A percentile compares a stretch with the other conserved stretches of the same genome.
Evolutionary conservation across 2,797 vertebrate species (phyloP).

Genomic region (Melanotaenia boesemani): DNA sequence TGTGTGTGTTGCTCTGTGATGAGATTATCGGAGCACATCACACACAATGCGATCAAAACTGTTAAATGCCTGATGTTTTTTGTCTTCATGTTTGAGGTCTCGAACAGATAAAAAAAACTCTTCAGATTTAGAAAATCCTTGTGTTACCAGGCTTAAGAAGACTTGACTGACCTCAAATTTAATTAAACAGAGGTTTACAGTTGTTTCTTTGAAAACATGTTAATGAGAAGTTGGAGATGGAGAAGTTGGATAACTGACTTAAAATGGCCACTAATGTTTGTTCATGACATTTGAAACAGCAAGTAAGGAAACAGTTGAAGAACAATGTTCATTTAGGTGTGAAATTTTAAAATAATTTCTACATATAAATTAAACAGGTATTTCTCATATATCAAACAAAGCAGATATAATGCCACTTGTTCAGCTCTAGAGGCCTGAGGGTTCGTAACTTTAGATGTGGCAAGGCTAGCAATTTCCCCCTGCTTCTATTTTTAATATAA

Average conservation of each 20-base stretch:
- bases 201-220: slow-evolving; percentile 25
- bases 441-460: background rate
- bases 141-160: background rate
- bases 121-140: too few species aligned
- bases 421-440: background rate
- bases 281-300: background rate
- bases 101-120: too few species aligned
- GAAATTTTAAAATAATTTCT: background rate
- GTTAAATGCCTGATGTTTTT: too few species aligned
- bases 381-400: background rate
- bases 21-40: too few species aligned
- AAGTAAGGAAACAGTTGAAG: background rate
- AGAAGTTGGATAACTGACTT: slow-evolving; percentile 10
- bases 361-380: background rate
- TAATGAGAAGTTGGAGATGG: slow-evolving; percentile 21
- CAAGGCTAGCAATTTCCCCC: background rate
- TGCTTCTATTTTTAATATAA: background rate
- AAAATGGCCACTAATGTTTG: background rate
- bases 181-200: slow-evolving; percentile 27
- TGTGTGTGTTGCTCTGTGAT: too few species aligned
- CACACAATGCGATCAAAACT: too few species aligned
- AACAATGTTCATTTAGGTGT: background rate
- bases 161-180: slow-evolving; percentile 31
- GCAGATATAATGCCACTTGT: background rate
- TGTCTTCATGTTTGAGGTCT: too few species aligned